Evolutionary conservation across 2,113 vertebrate genomes (phyloP).

Genomic region (Orthonyx spaldingii): DNA sequence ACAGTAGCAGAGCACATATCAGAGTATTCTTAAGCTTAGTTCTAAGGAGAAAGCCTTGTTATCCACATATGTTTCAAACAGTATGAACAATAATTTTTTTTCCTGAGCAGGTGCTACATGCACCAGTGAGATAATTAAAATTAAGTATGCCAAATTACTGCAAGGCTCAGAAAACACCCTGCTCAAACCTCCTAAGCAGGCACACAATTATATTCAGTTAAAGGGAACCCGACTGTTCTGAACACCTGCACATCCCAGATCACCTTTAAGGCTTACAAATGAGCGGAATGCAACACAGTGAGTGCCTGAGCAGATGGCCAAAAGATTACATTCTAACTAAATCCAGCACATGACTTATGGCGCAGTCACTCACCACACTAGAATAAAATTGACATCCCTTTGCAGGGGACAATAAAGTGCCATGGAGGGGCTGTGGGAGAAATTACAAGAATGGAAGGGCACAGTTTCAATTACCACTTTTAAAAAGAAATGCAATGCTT

Average conservation of each 20-base stretch:
- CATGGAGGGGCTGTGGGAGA: neutral
- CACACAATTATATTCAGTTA: accelerated
- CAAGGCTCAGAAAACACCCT: neutral
- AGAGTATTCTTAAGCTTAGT: neutral
- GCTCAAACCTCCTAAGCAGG: neutral
- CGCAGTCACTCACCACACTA: neutral
- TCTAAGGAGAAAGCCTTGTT: neutral
- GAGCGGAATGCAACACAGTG: neutral
- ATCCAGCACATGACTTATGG: neutral
- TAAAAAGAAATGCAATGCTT: neutral
- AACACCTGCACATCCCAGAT: neutral
- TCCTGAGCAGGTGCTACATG: neutral
- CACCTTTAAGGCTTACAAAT: neutral
- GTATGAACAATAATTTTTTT: neutral
- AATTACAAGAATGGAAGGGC: neutral
- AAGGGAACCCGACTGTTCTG: neutral
- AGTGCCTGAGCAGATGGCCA: conserved; percentile 45
- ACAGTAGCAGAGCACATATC: neutral
- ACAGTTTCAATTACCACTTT: neutral
- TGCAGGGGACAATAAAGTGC: neutral
- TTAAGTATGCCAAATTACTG: neutral
- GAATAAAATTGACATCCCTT: neutral
- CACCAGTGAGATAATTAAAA: neutral
- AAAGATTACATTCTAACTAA: conserved; percentile 57
- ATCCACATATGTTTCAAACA: neutral